Evolutionary conservation across 2,888 invertebrate genomes (phyloP).

Genomic region (Volucella inanis): DNA sequence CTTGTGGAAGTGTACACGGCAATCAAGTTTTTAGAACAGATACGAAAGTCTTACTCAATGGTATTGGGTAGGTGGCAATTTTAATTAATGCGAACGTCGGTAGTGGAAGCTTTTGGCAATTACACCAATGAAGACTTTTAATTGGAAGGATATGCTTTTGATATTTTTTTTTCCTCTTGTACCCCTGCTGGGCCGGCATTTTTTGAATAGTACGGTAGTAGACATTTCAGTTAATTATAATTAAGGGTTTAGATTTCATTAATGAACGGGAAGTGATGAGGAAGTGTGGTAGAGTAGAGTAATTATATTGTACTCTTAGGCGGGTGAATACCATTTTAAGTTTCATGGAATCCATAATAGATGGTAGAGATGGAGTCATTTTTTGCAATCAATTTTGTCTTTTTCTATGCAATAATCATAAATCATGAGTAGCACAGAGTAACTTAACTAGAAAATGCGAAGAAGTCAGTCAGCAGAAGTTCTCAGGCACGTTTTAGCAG

Average conservation of each 20-base stretch:
- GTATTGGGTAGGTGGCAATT: conserved; percentile 12
- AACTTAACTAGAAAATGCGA: no score
- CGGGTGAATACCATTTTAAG: not conserved
- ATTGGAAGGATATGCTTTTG: conserved; percentile 29
- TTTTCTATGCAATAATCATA: no score
- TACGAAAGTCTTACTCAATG: conserved; percentile 21
- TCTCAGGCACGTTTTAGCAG: no score
- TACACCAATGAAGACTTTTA: conserved; percentile 55
- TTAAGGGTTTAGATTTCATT: conserved; percentile 36
- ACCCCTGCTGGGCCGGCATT: not conserved
- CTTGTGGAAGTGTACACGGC: conserved; percentile 14
- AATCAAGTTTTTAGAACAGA: conserved; percentile 43
- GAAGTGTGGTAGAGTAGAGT: not conserved
- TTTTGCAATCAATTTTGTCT: no score
- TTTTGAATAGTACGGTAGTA: not conserved
- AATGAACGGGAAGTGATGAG: not conserved
- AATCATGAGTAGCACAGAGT: no score
- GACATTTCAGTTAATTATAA: conserved; percentile 51
- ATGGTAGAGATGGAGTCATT: no score
- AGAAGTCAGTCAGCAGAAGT: no score
- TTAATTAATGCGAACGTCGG: conserved; percentile 48
- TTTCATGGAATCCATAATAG: not conserved
- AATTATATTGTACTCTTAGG: conserved; percentile 16
- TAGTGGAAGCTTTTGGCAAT: conserved; percentile 43
- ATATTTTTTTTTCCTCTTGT: not conserved